Conservation (phyloP, 2,113 vertebrate genomes). For the Tenrec ecaudatus region DNA sequence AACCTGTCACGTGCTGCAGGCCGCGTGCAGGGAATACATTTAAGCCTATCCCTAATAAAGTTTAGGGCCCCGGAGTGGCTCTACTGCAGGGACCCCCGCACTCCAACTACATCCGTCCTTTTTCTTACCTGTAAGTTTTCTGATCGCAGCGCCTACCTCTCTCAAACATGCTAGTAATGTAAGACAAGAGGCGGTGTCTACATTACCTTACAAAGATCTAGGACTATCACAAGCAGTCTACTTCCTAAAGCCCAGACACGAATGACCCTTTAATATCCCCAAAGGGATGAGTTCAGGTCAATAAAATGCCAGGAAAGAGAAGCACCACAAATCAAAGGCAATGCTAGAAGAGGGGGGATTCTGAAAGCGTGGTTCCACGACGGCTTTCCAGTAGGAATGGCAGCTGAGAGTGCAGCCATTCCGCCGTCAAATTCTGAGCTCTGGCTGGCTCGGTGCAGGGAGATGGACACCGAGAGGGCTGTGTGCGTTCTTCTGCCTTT, state of each 20-base stretch:
- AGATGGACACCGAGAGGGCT: background rate
- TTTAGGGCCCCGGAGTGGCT: too few species aligned
- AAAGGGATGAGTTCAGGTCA: background rate
- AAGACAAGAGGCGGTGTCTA: too few species aligned
- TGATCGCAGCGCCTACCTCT: too few species aligned
- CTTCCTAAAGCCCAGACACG: background rate
- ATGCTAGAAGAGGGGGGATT: background rate
- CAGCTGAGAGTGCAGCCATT: background rate
- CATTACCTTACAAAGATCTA: background rate
- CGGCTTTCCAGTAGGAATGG: background rate
- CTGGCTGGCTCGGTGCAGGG: background rate
- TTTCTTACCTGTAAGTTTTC: too few species aligned
- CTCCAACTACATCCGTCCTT: too few species aligned
- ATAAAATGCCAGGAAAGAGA: background rate
- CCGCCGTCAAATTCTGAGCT: background rate
- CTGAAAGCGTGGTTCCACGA: background rate
- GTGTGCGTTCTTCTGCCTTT: background rate
- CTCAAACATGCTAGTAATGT: too few species aligned
- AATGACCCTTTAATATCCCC: background rate
- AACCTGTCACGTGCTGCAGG: too few species aligned
- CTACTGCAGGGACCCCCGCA: too few species aligned
- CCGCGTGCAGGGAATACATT: too few species aligned
- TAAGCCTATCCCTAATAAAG: too few species aligned
- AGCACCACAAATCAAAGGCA: background rate
- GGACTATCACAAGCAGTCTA: background rate